Conservation (phyloP, 2,113 vertebrate species). For the Catharus bicknelli region DNA sequence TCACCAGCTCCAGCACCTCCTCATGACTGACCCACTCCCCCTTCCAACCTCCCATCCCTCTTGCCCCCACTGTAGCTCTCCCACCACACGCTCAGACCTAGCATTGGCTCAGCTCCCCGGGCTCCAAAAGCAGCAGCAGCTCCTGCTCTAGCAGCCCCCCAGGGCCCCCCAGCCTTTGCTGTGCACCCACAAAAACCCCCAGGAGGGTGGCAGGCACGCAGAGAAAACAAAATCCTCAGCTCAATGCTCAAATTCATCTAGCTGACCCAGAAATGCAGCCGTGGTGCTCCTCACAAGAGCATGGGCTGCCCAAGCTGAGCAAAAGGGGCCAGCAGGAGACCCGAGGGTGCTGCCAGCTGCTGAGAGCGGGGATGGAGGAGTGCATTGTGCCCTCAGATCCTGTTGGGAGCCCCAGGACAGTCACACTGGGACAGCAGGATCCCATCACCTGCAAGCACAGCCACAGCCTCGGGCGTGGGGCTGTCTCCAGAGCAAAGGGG, state of each 20-base stretch:
- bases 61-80: background rate
- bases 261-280: background rate
- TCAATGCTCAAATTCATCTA: background rate
- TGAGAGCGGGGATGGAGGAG: background rate
- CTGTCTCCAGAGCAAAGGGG: fast-evolving
- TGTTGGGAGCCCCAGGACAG: fast-evolving
- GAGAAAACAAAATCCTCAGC: background rate
- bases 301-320: background rate
- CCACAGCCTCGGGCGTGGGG: fast-evolving
- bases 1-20: background rate
- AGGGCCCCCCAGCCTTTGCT: background rate
- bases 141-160: background rate
- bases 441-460: fast-evolving
- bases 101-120: fast-evolving
- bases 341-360: background rate
- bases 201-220: fast-evolving
- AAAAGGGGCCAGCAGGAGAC: background rate
- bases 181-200: background rate
- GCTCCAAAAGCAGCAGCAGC: background rate
- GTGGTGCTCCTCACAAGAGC: background rate
- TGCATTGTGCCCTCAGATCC: background rate
- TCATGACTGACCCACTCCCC: too few relatives aligned
- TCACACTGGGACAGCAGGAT: background rate
- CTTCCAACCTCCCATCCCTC: fast-evolving
- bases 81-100: fast-evolving